Evolutionary conservation across 2,888 invertebrate species (phyloP), one percentile per base, ranked within the genome.

Genomic region (Altica lythri): DNA sequence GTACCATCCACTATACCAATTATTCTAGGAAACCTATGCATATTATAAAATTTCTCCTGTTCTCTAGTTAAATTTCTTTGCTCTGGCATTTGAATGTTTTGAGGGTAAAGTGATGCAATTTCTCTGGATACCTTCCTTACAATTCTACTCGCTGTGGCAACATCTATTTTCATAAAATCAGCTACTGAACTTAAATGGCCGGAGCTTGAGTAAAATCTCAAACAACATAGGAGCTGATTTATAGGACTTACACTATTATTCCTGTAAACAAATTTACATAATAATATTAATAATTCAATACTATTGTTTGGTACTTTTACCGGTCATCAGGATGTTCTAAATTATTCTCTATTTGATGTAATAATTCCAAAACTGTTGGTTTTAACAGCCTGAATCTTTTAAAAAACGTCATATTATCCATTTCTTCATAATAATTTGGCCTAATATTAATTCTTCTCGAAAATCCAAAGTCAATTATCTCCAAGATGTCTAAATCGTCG

Each of bases 161-260:
- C 13, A 27, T 42, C 27, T 14, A 42, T 42, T 27, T 16, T n/a
- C 27, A 25, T 27, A 42, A 42, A 42, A 19, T 22, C 40, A 40
- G 22, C 25, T 22, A 40, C 25, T 10, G 10, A 14, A 14, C 13
- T 27, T 13, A 42, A 14, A 27, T 42, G 42, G 6, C 27, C 27
- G 2, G 27, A 12, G 13, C 30, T 42, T 12, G 42, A 12, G 10
- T 42, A 42, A 42, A 16, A 42, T 27, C 16, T 25, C 12, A 42
- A 14, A n/a, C 27, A 14, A 27, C 25, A 14, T 14, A 27, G 16
- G 9, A 42, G 14, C 16, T 40, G 40, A 12, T 40, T 40, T 13
- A 40, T 40, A 8, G 40, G 25, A 12, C 12, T 12, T 12, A 30
- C 30, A 30, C 30, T 30, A 6, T 30, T 30, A 9, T 27, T 27